Evolutionary conservation across 1,140 invertebrate species (phyloP), one percentile per base, ranked within the genome.

Genomic region (Ylistrum balloti): DNA sequence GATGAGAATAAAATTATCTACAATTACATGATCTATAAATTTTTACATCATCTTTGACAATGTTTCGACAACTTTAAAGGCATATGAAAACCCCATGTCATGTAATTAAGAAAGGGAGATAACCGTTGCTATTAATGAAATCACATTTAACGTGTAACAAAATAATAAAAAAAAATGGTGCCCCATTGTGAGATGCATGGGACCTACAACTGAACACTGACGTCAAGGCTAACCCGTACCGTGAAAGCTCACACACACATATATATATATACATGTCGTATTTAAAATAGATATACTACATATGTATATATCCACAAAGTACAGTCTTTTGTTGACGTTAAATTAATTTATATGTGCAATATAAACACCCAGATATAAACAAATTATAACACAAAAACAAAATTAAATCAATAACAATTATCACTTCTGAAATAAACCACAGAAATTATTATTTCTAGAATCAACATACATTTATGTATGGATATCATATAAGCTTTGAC

Each of bases 211-310:
- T 28, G 56, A 74, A 74, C n/a, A 74, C n/a, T 74, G 56, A 74
- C 22, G n/a, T 74, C 56, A 74, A 74, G 22, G 56, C 56, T 74
- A 74, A 74, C 56, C 56, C 56, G 56, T 74, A 74, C 56, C 56
- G 17, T 74, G 56, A 74, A 74, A n/a, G 56, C 22, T 74, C 41
- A 45, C 20, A 38, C 13, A 38, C 35, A 45, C 20, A 45, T 45
- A 45, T 45, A 45, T 45, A 45, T 45, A 45, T 45, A 45, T 45
- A 13, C 20, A 17, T 45, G 17, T 45, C 56, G 7, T 74, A n/a
- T 74, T 74, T 74, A 74, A 22, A 74, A 28, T 74, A 28, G n/a
- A n/a, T 74, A 74, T 1, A 28, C 22, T 74, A 74, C 28, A n/a
- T 74, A 9, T 17, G 20, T 74, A 11, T 74, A 28, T n/a, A 74